phyloP scores from a whole-genome alignment of 2,113 vertebrate genomes.

The Lophius piscatorius region DNA sequence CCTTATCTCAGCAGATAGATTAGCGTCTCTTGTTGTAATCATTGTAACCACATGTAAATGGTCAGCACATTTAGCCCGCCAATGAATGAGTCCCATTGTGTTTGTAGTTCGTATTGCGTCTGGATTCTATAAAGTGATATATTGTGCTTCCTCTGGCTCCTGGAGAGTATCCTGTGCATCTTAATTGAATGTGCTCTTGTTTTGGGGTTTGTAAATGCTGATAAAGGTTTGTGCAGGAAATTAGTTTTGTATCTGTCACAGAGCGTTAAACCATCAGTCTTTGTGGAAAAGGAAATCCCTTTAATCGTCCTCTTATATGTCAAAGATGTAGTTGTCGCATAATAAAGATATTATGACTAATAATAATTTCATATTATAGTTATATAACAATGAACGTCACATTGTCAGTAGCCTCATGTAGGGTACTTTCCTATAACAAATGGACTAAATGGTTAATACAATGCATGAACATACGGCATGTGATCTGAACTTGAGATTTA shows the following conservation, averaged over 20 bases:
- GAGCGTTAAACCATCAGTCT: background rate
- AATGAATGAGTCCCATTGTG: slow-evolving; percentile 11
- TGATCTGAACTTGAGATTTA: too few species aligned
- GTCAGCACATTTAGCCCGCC: slow-evolving; percentile 19
- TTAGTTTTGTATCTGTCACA: slow-evolving; percentile 5
- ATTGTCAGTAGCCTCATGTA: too few species aligned
- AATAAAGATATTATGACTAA: background rate
- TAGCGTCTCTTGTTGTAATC: background rate
- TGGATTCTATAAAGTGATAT: slow-evolving; percentile 35
- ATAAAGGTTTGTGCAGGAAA: background rate
- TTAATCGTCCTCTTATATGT: slow-evolving; percentile 1
- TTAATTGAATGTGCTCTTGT: slow-evolving; percentile 32
- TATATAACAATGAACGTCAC: background rate
- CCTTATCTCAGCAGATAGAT: background rate
- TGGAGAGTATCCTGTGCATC: slow-evolving; percentile 19
- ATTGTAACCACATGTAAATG: background rate
- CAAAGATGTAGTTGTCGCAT: background rate
- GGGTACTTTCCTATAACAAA: too few species aligned
- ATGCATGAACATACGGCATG: too few species aligned
- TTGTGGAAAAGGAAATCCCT: background rate
- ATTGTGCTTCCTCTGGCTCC: slow-evolving; percentile 12
- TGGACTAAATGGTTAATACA: too few species aligned
- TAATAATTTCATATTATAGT: background rate
- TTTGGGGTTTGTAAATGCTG: slow-evolving; percentile 34
- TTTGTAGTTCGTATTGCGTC: slow-evolving; percentile 9